Evolutionary conservation across 2,888 invertebrate genomes (phyloP).

Genomic region (Lithosia quadra): DNA sequence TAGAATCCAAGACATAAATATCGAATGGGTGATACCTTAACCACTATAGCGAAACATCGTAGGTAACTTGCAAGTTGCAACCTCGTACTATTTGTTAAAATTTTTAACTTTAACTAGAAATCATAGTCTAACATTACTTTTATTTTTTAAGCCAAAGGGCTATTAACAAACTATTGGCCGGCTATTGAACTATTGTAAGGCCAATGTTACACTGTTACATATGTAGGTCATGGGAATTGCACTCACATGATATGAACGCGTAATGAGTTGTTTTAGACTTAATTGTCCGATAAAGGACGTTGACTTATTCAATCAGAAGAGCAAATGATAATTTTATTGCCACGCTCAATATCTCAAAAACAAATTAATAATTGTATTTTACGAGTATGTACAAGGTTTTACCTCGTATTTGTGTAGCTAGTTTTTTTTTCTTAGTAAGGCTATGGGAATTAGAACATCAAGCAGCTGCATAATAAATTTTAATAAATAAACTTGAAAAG

Average conservation of each 20-base stretch:
- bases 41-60: too few relatives aligned
- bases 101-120: too few relatives aligned
- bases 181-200: constrained; percentile 57
- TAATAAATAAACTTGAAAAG: neutral
- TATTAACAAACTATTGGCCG: constrained; percentile 24
- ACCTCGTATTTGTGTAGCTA: neutral
- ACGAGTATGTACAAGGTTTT: neutral
- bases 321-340: constrained; percentile 50
- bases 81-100: neutral
- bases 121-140: neutral
- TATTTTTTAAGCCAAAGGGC: constrained; percentile 17
- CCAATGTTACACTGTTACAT: constrained; percentile 60
- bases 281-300: constrained; percentile 68
- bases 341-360: constrained; percentile 23
- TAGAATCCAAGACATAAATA: too few relatives aligned
- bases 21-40: too few relatives aligned
- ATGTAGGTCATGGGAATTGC: constrained; percentile 76
- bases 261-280: constrained; percentile 65
- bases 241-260: constrained; percentile 63
- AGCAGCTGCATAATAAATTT: constrained; percentile 12
- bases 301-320: constrained; percentile 59
- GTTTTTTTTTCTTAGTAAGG: constrained; percentile 4
- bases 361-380: constrained; percentile 11
- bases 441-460: constrained; percentile 2
- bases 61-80: neutral